A percentile compares a stretch with the other conserved stretches of the same genome.
These are phyloP conservation scores for Agrochola lota DNA, from an alignment of 2,888 invertebrate species.

Conservation along the genomic window DNA sequence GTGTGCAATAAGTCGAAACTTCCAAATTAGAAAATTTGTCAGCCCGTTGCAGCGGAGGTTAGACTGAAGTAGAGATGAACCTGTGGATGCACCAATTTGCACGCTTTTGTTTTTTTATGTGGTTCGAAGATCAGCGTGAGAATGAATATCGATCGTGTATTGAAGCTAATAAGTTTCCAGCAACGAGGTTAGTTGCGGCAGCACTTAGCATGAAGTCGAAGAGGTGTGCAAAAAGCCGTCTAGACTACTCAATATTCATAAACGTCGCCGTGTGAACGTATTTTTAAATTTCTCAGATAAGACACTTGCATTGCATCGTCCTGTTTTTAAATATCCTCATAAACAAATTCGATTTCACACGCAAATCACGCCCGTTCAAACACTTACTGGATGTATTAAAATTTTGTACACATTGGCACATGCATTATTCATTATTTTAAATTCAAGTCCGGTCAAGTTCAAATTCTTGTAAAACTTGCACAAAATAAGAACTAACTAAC, in stretches of 20 bases:
- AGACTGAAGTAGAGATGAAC: neutral
- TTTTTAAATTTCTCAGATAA: conserved; percentile 51
- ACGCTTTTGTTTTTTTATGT: neutral
- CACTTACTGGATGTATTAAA: conserved; percentile 17
- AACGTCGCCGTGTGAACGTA: conserved; percentile 22
- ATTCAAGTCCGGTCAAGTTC: conserved; percentile 37
- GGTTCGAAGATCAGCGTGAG: neutral
- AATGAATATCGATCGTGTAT: neutral
- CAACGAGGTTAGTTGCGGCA: conserved; percentile 17
- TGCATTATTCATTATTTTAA: conserved; percentile 44
- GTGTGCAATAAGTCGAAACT: no score
- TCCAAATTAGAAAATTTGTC: conserved; percentile 2
- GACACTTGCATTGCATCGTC: conserved; percentile 44
- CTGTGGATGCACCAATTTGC: neutral
- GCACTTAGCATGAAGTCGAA: conserved; percentile 29
- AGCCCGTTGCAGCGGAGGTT: neutral
- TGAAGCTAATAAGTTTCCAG: conserved; percentile 26
- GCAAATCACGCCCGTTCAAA: conserved; percentile 53
- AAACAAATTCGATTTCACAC: conserved; percentile 39
- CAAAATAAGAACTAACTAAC: conserved; percentile 11
- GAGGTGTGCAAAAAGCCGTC: conserved; percentile 30
- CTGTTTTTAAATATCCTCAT: conserved; percentile 44
- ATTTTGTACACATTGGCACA: conserved; percentile 35
- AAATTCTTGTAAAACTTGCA: conserved; percentile 35
- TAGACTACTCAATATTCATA: conserved; percentile 50